phyloP scores from a whole-genome alignment of 2,797 vertebrate species.

The Xyrichtys novacula region DNA sequence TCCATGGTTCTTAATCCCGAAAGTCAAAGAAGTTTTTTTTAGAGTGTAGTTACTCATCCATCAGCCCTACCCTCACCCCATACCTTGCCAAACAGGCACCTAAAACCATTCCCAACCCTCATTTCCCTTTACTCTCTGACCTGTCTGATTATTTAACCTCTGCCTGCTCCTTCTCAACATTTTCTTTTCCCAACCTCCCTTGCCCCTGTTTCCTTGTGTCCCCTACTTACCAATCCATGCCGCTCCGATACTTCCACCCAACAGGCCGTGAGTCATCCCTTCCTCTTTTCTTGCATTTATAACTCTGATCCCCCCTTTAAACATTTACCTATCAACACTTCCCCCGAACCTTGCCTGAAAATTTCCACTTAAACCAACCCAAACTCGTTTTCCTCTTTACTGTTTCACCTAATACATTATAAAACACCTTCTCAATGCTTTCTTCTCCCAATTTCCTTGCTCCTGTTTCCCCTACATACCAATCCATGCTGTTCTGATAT shows the following conservation, averaged over 20 bases:
- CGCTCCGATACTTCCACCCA: constrained; percentile 66
- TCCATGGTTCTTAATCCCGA: not conserved
- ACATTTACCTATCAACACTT: constrained; percentile 30
- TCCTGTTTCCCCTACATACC: constrained; percentile 47
- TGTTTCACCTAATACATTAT: constrained; percentile 39
- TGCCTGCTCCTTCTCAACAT: constrained; percentile 60
- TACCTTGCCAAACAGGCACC: constrained; percentile 23
- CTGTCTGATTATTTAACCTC: constrained; percentile 29
- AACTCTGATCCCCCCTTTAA: constrained; percentile 21
- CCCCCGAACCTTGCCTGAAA: constrained; percentile 20
- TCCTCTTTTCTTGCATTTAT: constrained; percentile 66
- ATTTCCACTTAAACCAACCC: constrained; percentile 4
- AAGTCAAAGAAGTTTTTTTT: constrained; percentile 41
- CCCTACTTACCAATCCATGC: constrained; percentile 49
- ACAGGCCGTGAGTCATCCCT: constrained; percentile 72
- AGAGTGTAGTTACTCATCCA: constrained; percentile 53
- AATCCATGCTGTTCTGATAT: constrained; percentile 64
- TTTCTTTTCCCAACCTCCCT: constrained; percentile 57
- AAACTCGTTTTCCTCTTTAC: constrained; percentile 7
- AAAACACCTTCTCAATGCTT: constrained; percentile 53
- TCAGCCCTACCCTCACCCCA: constrained; percentile 19
- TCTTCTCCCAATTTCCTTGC: constrained; percentile 54
- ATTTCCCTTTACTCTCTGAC: constrained; percentile 29
- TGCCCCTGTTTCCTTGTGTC: constrained; percentile 37
- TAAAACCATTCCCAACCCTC: constrained; percentile 5